Conservation (phyloP, 2,888 invertebrate species). For the Amorpha juglandis region DNA sequence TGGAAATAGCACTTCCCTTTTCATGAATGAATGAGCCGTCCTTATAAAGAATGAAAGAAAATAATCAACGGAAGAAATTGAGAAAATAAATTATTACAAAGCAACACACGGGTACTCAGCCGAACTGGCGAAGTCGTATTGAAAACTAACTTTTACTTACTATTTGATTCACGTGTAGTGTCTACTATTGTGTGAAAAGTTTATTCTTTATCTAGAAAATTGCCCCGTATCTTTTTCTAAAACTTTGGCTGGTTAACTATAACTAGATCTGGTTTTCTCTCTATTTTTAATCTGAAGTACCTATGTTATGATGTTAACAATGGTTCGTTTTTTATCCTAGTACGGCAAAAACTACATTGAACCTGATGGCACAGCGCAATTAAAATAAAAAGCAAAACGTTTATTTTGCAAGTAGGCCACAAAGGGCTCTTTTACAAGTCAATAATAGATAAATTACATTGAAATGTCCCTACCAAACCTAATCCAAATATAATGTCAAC, state of each 20-base stretch:
- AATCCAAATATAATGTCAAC: no score
- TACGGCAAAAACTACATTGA: no score
- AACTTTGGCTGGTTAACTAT: background rate
- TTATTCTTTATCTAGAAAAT: slow-evolving; percentile 13
- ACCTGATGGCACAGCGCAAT: no score
- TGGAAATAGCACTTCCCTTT: slow-evolving; percentile 18
- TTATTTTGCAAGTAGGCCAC: no score
- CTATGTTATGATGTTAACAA: no score
- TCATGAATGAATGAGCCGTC: slow-evolving; percentile 21
- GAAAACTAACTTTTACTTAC: slow-evolving; percentile 15
- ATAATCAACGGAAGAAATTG: slow-evolving; percentile 13
- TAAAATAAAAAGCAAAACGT: no score
- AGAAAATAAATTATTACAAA: slow-evolving; percentile 8
- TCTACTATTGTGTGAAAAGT: slow-evolving; percentile 7
- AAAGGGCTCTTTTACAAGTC: no score
- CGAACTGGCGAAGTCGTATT: slow-evolving; percentile 6
- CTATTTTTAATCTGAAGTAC: no score
- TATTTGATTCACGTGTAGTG: background rate
- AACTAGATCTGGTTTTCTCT: background rate
- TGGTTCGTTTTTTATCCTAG: no score
- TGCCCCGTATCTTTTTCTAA: background rate
- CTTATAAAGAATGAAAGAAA: slow-evolving; percentile 11
- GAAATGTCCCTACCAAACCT: no score
- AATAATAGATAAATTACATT: no score
- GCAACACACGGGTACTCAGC: slow-evolving; percentile 1